A percentile compares a stretch with the other conserved stretches of the same genome.
Evolutionary conservation across 2,113 vertebrate species (phyloP).

Genomic region (Pseudorhombus dupliciocellatus): DNA sequence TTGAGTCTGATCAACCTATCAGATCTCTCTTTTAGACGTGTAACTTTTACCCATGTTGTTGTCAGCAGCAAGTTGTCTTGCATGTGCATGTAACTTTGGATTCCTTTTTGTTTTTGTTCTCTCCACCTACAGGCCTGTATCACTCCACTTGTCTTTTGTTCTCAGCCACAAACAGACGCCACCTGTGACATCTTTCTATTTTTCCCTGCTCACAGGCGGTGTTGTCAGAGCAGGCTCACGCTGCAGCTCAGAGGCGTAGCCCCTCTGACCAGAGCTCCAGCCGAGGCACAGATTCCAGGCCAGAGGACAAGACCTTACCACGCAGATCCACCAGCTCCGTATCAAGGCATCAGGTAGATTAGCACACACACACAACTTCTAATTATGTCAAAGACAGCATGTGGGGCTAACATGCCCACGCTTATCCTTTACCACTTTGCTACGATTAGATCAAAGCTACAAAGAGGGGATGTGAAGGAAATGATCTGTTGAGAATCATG

Average conservation of each 20-base stretch:
- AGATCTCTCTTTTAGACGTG: background rate
- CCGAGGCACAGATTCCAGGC: slow-evolving; percentile 33
- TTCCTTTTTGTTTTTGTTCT: background rate
- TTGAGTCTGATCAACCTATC: too few relatives aligned
- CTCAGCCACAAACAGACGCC: background rate
- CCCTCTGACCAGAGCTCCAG: slow-evolving; percentile 38
- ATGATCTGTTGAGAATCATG: slow-evolving; percentile 70
- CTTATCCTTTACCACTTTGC: slow-evolving; percentile 38
- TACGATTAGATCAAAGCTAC: slow-evolving; percentile 68
- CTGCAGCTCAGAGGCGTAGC: slow-evolving; percentile 17
- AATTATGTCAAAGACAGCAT: slow-evolving; percentile 47
- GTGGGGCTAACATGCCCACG: slow-evolving; percentile 46
- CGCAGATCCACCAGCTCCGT: slow-evolving; percentile 41
- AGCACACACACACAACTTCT: slow-evolving; percentile 26
- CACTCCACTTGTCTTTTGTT: background rate
- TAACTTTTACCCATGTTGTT: background rate
- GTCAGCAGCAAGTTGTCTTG: too few relatives aligned
- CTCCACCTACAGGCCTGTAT: background rate
- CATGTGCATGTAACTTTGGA: background rate
- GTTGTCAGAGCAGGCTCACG: slow-evolving; percentile 30
- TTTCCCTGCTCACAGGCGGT: slow-evolving; percentile 38
- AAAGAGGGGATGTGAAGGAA: slow-evolving; percentile 55
- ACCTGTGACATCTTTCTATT: background rate
- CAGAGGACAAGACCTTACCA: slow-evolving; percentile 48
- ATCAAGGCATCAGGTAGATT: slow-evolving; percentile 66